Base-by-base conservation (phyloP, 2,113 vertebrate species). In the Seriola rivoliana region DNA sequence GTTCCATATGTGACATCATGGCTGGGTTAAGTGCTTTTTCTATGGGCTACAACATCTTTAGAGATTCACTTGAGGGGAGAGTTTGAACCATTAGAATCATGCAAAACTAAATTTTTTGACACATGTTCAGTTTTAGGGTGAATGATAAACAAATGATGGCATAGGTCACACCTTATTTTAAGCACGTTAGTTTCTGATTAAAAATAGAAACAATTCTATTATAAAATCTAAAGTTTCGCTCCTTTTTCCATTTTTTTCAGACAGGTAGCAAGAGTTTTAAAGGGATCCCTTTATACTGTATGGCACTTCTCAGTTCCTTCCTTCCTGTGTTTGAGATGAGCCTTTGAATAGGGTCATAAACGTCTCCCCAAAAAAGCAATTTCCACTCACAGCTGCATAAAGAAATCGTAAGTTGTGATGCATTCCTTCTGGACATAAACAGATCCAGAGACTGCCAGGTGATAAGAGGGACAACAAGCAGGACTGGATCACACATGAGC, bases 271-370 rank as follows among this genome's bases (percentile, higher is more conserved):
- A 81, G 85, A 84, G 79, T 85, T 86, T 78, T 29, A 86, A 87
- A 85, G 34, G 25, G 63, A 81, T 77, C 85, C 86, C 76, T 87
- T 93, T 86, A 95, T 93, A 93, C 91, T 91, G 93, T 93, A 93
- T 91, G 85, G 85, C 92, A 86, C 93, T 91, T 93, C 72, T 90
- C 55, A 81, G 87, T 88, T 93, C 93, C 95, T 95, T 96, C 95
- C 95, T 96, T 95, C 95, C 95, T 96, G 94, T 94, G 93, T 95
- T 94, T 95, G 91, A 91, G 92, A 95, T 88, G 93, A 75, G 92
- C 86, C 92, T 94, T 94, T 95, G 92, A 95, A 94, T 94, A 87
- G 90, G 93, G 94, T 91, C 93, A 92, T 96, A 95, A 96, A 95
- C 64, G 89, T 78, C 89, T 74, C 86, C 87, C 90, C 88, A 83